A percentile compares a stretch with the other conserved stretches of the same genome.
These are phyloP conservation scores for Trematocara marginatum DNA, from an alignment of 2,113 vertebrate genomes.

Conservation along the genomic window DNA sequence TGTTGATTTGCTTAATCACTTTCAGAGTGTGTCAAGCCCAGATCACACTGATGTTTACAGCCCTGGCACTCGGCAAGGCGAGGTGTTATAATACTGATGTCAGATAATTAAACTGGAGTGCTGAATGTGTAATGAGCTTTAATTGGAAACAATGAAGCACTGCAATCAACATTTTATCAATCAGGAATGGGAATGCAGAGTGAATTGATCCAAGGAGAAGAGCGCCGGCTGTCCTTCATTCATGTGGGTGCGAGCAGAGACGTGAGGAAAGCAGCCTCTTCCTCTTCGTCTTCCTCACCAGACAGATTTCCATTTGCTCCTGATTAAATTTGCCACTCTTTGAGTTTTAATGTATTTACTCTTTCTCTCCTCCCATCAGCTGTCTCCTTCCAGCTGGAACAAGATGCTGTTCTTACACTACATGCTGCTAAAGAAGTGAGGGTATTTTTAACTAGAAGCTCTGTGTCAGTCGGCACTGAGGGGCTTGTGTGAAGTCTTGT, in stretches of 20 bases:
- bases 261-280: neutral
- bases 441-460: constrained; percentile 58
- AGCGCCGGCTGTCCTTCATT: neutral
- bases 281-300: neutral
- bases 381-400: constrained; percentile 16
- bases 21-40: constrained; percentile 43
- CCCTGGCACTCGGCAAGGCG: constrained; percentile 31
- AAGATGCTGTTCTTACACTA: constrained; percentile 23
- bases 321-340: constrained; percentile 24
- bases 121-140: constrained; percentile 35
- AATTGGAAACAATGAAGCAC: constrained; percentile 19
- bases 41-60: constrained; percentile 57
- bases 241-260: neutral
- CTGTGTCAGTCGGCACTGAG: constrained; percentile 55
- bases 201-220: constrained; percentile 25
- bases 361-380: neutral
- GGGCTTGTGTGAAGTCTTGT: constrained; percentile 63
- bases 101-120: constrained; percentile 48
- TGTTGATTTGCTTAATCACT: constrained; percentile 65
- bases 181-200: constrained; percentile 27
- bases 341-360: neutral
- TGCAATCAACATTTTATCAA: constrained; percentile 58
- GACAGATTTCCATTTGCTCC: neutral
- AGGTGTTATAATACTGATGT: constrained; percentile 39
- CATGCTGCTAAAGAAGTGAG: constrained; percentile 26